Percentiles rank a stretch among this genome's conserved stretches.
phyloP scores from a whole-genome alignment of 2,888 invertebrate genomes.

The Bombyx huttoni region DNA sequence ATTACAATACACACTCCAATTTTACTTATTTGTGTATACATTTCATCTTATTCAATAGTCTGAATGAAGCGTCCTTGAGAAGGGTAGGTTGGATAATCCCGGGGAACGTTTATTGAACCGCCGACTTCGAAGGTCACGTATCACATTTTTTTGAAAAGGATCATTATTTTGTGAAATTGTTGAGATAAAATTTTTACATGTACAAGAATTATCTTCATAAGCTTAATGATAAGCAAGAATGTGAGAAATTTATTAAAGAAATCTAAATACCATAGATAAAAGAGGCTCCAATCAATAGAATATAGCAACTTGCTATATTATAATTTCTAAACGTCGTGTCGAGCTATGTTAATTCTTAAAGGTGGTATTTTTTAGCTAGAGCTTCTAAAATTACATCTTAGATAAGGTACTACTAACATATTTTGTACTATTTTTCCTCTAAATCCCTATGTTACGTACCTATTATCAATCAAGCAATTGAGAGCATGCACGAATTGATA shows the following conservation, averaged over 20 bases:
- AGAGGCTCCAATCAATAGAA: slow-evolving; percentile 11
- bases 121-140: slow-evolving; percentile 16
- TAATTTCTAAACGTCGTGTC: no score
- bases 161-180: background rate
- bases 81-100: slow-evolving; percentile 31
- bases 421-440: no score
- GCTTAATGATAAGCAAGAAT: slow-evolving; percentile 16
- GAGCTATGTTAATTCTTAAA: no score
- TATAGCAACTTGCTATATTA: no score
- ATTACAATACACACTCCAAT: no score
- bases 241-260: slow-evolving; percentile 13
- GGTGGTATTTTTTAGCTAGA: no score
- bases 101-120: slow-evolving; percentile 44
- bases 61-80: slow-evolving; percentile 30
- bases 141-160: background rate
- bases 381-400: no score
- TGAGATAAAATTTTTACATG: no score
- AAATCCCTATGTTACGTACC: no score
- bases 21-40: background rate
- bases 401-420: no score
- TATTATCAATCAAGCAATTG: no score
- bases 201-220: slow-evolving; percentile 14
- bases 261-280: slow-evolving; percentile 19
- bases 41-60: background rate
- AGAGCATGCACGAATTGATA: no score